phyloP scores from a whole-genome alignment of 2,113 vertebrate genomes.

The Rhabdomys dilectus region DNA sequence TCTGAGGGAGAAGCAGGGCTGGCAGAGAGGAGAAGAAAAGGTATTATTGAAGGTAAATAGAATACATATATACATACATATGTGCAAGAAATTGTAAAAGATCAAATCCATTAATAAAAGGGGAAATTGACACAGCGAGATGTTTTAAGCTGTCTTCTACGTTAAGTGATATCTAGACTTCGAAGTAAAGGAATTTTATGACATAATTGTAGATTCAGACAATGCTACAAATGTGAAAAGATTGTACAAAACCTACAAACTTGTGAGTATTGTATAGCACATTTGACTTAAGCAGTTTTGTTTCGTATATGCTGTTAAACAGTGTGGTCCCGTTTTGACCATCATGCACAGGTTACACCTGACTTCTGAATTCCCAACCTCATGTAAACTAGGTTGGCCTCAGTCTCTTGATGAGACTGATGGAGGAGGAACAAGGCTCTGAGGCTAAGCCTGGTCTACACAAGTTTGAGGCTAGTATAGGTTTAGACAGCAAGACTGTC shows the following conservation, averaged over 20 bases:
- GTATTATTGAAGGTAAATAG: not conserved
- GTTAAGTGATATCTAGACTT: not conserved
- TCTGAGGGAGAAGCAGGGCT: not conserved
- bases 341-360: not conserved
- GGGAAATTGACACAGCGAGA: not conserved
- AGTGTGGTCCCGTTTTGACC: not conserved
- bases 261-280: not conserved
- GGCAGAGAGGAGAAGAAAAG: not conserved
- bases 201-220: not conserved
- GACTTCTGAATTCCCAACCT: not conserved
- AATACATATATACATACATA: not conserved
- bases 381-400: not conserved
- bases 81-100: not conserved
- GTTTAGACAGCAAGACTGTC: not conserved
- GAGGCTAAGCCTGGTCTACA: not conserved
- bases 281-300: not conserved
- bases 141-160: not conserved
- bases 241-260: not conserved
- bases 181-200: not conserved
- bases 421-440: not conserved
- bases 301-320: not conserved
- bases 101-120: not conserved
- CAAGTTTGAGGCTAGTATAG: not conserved
- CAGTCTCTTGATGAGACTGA: not conserved
- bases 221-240: not conserved